Evolutionary conservation across 2,888 invertebrate species (phyloP).

Genomic region (Spicauda simplicius): DNA sequence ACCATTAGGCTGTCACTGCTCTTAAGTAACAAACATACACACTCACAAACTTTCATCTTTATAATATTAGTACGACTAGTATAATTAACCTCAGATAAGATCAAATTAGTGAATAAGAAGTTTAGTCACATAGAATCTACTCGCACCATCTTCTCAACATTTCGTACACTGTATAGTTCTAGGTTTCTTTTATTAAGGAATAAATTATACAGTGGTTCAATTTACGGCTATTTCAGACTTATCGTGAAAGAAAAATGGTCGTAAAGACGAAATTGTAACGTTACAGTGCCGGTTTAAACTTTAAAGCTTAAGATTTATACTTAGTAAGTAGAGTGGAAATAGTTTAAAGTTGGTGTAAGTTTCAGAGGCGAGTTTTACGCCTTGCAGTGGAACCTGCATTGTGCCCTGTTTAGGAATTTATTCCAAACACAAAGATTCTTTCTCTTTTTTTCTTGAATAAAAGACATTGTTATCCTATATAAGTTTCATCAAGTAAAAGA

Average conservation of each 20-base stretch:
- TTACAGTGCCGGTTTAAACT: constrained; percentile 1
- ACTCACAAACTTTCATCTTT: no score
- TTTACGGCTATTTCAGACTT: not conserved
- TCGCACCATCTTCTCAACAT: no score
- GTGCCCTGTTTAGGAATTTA: constrained; percentile 15
- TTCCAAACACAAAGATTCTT: not conserved
- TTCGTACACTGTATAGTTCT: no score
- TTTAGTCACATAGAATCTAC: no score
- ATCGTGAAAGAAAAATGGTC: constrained; percentile 5
- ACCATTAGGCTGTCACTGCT: no score
- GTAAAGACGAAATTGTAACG: constrained; percentile 8
- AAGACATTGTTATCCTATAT: no score
- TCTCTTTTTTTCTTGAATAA: not conserved
- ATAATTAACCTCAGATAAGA: no score
- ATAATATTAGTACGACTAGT: no score
- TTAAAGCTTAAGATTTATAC: constrained; percentile 30
- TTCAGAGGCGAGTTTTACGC: constrained; percentile 12
- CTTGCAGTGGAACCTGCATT: constrained; percentile 10
- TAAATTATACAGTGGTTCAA: not conserved
- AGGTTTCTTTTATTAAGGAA: not conserved
- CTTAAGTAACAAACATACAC: no score
- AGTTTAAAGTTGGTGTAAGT: constrained; percentile 25
- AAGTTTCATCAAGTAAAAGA: no score
- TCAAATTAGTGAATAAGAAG: no score
- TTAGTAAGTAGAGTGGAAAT: constrained; percentile 27